Evolutionary conservation across 2,888 invertebrate genomes (phyloP), one percentile per base, ranked within the genome.

Genomic region (Rosalia funebris): DNA sequence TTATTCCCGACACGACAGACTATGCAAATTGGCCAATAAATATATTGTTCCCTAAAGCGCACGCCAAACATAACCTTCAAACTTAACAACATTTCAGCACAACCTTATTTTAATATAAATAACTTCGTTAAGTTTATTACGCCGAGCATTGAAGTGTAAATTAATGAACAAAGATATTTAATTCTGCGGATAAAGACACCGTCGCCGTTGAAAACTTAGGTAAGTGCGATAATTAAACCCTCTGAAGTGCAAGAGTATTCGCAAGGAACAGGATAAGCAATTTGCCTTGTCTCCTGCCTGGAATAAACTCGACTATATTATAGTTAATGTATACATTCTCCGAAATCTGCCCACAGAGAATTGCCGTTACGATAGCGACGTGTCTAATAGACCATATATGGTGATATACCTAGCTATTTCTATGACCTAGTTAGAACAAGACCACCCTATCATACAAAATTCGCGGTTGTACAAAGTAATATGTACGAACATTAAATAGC

Each of bases 51-150:
- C 4, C 7, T 7, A 25, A 25, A 5, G 25, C 7, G 25, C 25
- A 25, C 25, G 4, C n/a, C n/a, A n/a, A n/a, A 7, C 25, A 25
- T 25, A 25, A 25, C 56, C 42, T 42, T 10, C 48, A 57, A 58
- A 45, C 54, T 25, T 17, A 10, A 36, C 47, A 37, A 58, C 45
- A 48, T 25, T 44, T 31, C 25, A 42, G 34, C 48, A 39, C 32
- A 47, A 57, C 60, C 63, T 50, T 50, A 57, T 63, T 63, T 63
- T 60, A 63, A 60, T 60, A 63, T 63, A 60, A 63, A 64, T 61
- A 58, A 53, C 64, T 64, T 56, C 60, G 58, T 60, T 56, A 61
- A 61, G 55, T 61, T 64, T 58, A 64, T 64, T 61, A 64, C 53
- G 52, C 20, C 41, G 42, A 41, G 58, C 61, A 55, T 50, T 56